A percentile compares a stretch with the other conserved stretches of the same genome.
Conservation (phyloP, 2,113 vertebrate species). For the Sceloporus tristichus region DNA sequence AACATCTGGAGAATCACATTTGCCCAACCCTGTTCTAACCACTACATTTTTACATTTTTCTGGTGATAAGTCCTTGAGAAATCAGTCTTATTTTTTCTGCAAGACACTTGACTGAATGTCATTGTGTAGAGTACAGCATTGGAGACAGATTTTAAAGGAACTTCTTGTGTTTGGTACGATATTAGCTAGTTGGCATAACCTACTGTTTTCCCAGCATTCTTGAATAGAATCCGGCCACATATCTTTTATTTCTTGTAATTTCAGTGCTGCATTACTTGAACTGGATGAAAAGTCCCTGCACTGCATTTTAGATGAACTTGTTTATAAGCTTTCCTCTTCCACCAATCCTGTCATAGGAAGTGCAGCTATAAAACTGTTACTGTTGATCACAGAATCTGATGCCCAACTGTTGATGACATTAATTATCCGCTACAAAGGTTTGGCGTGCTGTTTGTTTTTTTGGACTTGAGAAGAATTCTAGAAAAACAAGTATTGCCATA, state of each 20-base stretch:
- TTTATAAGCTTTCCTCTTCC: conserved; percentile 89
- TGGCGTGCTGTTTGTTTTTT: conserved; percentile 41
- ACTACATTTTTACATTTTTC: too few relatives aligned
- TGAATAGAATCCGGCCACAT: background rate
- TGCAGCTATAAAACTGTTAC: conserved; percentile 82
- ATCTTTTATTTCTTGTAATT: conserved; percentile 43
- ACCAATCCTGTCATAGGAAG: conserved; percentile 83
- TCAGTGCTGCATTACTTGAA: conserved; percentile 81
- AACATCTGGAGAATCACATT: too few relatives aligned
- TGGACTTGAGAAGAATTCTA: conserved; percentile 36
- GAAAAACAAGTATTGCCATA: background rate
- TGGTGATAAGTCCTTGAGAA: too few relatives aligned
- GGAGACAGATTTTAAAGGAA: background rate
- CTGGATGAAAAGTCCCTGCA: conserved; percentile 77
- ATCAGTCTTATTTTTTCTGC: background rate
- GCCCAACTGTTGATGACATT: conserved; percentile 77
- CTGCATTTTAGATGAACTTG: conserved; percentile 87
- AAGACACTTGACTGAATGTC: background rate
- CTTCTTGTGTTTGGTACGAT: background rate
- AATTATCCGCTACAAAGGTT: conserved; percentile 88
- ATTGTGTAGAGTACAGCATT: background rate
- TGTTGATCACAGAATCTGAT: conserved; percentile 80
- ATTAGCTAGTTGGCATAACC: background rate
- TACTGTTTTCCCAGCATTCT: too few relatives aligned
- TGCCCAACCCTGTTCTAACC: too few relatives aligned